phyloP scores from a whole-genome alignment of 2,113 vertebrate genomes.

The Phrynosoma blainvillii region DNA sequence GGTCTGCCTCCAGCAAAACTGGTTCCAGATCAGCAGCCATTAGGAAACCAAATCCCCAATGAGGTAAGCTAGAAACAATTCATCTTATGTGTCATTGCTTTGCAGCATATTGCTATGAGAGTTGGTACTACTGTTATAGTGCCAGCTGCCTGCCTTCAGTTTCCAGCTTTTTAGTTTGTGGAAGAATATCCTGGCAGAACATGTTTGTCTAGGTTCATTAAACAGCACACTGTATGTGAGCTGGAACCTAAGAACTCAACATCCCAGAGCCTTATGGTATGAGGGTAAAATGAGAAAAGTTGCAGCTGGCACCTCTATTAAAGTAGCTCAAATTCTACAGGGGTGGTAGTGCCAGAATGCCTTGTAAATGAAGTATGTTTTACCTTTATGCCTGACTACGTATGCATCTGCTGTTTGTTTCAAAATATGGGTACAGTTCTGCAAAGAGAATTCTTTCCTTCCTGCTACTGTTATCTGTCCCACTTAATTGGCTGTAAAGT shows the following conservation, averaged over 20 bases:
- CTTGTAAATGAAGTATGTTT: background rate
- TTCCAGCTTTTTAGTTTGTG: background rate
- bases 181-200: background rate
- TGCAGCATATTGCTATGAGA: background rate
- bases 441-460: background rate
- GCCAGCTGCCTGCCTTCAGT: background rate
- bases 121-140: background rate
- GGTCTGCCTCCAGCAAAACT: conserved; percentile 36
- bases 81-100: background rate
- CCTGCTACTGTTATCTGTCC: background rate
- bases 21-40: conserved; percentile 41
- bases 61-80: conserved; percentile 15
- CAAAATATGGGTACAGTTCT: background rate
- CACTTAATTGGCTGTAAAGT: background rate
- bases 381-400: background rate
- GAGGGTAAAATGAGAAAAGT: background rate
- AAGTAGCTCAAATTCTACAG: background rate
- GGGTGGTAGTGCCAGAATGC: background rate
- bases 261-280: background rate
- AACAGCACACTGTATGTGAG: background rate
- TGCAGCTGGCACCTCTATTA: background rate
- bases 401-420: background rate
- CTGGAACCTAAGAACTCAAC: background rate
- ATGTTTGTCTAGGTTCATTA: background rate
- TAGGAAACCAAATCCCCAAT: conserved; percentile 39